Conservation (phyloP, 1,140 invertebrate genomes). For the Drosophila equinoxialis region DNA sequence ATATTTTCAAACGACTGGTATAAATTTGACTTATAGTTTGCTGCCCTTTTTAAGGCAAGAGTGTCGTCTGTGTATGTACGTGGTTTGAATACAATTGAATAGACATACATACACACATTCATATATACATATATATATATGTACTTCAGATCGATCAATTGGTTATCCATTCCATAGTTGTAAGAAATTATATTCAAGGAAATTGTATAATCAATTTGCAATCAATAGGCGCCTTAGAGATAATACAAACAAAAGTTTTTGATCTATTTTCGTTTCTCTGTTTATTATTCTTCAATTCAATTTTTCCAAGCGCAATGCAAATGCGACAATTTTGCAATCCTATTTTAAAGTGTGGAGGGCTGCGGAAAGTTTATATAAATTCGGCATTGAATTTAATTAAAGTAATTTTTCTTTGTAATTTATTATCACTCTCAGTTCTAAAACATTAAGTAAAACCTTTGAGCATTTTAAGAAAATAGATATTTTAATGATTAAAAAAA, state of each 20-base stretch:
- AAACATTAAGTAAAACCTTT: slow-evolving; percentile 56
- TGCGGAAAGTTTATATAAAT: slow-evolving; percentile 38
- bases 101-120: slow-evolving; percentile 22
- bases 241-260: slow-evolving; percentile 1
- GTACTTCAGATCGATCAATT: slow-evolving; percentile 41
- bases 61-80: background rate
- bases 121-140: slow-evolving; percentile 12
- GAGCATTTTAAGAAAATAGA: slow-evolving; percentile 58
- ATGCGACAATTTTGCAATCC: slow-evolving; percentile 2
- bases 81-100: slow-evolving; percentile 27
- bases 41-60: slow-evolving; percentile 12
- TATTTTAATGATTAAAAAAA: slow-evolving; percentile 58
- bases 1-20: slow-evolving; percentile 12
- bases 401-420: slow-evolving; percentile 13
- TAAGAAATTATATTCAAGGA: slow-evolving; percentile 51
- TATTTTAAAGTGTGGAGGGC: slow-evolving; percentile 8
- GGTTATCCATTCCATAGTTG: slow-evolving; percentile 72
- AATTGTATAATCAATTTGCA: slow-evolving; percentile 46
- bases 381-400: slow-evolving; percentile 1
- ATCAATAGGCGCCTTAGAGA: background rate
- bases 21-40: slow-evolving; percentile 12
- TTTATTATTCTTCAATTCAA: background rate
- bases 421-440: slow-evolving; percentile 44
- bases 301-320: background rate
- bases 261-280: background rate